Evolutionary conservation across 2,797 vertebrate genomes (phyloP).

Genomic region (Linurgus olivaceus): DNA sequence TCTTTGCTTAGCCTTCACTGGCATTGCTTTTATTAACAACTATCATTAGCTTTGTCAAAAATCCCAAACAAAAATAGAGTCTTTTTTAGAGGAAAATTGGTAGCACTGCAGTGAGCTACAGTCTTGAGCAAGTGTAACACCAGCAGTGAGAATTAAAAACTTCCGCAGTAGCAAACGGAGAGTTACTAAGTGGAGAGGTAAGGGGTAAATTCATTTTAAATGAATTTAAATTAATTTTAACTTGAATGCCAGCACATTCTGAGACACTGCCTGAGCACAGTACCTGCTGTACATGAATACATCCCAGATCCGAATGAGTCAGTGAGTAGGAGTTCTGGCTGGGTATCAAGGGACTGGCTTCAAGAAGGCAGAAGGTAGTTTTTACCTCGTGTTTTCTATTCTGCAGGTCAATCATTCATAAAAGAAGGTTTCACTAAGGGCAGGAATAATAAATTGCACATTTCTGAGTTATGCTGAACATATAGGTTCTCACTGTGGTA

Average conservation of each 20-base stretch:
- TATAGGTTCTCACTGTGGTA: neutral
- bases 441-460: neutral
- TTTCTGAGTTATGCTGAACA: neutral
- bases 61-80: neutral
- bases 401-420: accelerated
- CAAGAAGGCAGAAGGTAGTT: neutral
- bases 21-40: neutral
- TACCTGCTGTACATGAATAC: neutral
- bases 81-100: neutral
- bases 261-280: neutral
- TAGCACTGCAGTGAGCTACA: neutral
- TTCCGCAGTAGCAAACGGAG: neutral
- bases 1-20: neutral
- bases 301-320: neutral
- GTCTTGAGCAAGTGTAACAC: neutral
- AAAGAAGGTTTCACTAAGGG: neutral
- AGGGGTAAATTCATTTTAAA: neutral
- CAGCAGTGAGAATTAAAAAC: neutral
- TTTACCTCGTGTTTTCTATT: neutral
- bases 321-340: neutral
- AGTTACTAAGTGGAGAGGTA: neutral
- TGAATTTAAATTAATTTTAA: neutral
- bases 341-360: neutral
- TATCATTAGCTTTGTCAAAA: neutral
- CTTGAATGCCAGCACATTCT: neutral